phyloP scores from a whole-genome alignment of 2,113 vertebrate genomes.

The Leiothrix lutea region DNA sequence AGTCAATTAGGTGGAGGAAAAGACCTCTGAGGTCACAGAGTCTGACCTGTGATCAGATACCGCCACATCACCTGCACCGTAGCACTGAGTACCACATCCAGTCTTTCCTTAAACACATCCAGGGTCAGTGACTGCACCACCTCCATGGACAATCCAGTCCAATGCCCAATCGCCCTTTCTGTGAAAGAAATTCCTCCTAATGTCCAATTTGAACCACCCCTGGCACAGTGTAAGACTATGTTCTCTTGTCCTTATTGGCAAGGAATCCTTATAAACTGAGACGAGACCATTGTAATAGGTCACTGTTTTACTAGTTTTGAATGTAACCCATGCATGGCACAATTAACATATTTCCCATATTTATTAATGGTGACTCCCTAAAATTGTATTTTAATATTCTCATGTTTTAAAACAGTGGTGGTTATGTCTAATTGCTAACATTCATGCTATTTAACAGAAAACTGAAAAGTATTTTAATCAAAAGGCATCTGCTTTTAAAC shows the following conservation, averaged over 20 bases:
- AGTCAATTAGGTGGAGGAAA: background rate
- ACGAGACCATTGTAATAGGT: background rate
- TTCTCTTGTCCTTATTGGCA: background rate
- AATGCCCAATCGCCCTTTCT: background rate
- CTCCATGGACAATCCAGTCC: background rate
- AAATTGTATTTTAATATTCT: background rate
- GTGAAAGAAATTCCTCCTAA: background rate
- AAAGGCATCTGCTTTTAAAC: background rate
- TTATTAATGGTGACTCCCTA: background rate
- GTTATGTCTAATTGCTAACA: background rate
- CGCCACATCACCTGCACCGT: fast-evolving
- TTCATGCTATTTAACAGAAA: background rate
- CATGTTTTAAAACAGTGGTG: background rate
- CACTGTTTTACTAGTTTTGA: background rate
- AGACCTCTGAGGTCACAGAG: fast-evolving
- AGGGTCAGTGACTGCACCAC: no score
- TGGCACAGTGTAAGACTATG: fast-evolving
- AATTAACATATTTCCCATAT: background rate
- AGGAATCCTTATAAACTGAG: background rate
- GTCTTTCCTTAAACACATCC: background rate
- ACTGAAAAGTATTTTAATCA: background rate
- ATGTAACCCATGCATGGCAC: background rate
- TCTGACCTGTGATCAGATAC: fast-evolving
- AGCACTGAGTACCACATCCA: background rate
- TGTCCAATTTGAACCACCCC: background rate